Conservation (phyloP, 1,140 invertebrate genomes). For the Lethrus apterus region DNA sequence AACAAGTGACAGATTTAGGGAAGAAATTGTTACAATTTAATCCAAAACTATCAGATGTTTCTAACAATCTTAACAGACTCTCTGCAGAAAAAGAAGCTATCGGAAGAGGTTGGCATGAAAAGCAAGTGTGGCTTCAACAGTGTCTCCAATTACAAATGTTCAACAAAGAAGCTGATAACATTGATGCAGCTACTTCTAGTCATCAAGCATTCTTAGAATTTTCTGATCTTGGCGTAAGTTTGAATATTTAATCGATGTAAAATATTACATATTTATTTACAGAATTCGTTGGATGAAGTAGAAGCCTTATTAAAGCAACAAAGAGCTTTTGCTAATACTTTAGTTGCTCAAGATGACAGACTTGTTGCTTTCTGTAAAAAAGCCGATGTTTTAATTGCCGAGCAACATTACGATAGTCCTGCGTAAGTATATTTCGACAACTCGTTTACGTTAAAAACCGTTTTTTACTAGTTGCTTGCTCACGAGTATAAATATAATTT, state of each 20-base stretch:
- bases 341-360: slow-evolving; percentile 89
- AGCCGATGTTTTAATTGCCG: slow-evolving; percentile 75
- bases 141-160: slow-evolving; percentile 83
- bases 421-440: slow-evolving; percentile 62
- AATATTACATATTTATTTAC: slow-evolving; percentile 27
- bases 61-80: slow-evolving; percentile 65
- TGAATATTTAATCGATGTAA: too few species aligned
- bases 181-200: slow-evolving; percentile 89
- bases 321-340: slow-evolving; percentile 88
- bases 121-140: slow-evolving; percentile 76
- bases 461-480: not conserved
- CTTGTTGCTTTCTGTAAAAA: slow-evolving; percentile 78
- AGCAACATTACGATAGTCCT: slow-evolving; percentile 78
- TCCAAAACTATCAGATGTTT: slow-evolving; percentile 58
- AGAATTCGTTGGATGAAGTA: slow-evolving; percentile 86
- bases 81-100: slow-evolving; percentile 70
- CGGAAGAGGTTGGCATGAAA: slow-evolving; percentile 70
- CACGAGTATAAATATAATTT: too few species aligned
- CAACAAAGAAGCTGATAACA: slow-evolving; percentile 94
- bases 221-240: slow-evolving; percentile 73
- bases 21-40: slow-evolving; percentile 64
- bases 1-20: slow-evolving; percentile 70
- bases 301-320: slow-evolving; percentile 90
- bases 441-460: too few species aligned
- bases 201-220: slow-evolving; percentile 92